Percentiles rank a stretch among this genome's conserved stretches.
These are phyloP conservation scores for Lasioglossum morio DNA, from an alignment of 2,888 invertebrate genomes.

Conservation along the genomic window DNA sequence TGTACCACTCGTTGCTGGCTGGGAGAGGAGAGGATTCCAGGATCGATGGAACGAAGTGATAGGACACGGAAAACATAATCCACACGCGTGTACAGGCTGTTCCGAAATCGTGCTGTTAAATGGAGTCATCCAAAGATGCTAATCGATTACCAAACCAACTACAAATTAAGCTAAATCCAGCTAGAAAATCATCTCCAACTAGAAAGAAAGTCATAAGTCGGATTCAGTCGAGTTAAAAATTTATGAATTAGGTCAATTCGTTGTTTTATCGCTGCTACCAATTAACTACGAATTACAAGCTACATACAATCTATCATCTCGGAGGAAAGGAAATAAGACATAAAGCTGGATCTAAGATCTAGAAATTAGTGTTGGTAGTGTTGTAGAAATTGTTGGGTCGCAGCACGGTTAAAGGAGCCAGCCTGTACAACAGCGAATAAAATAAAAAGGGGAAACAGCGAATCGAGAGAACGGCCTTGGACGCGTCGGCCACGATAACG, in stretches of 20 bases:
- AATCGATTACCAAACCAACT: too few relatives aligned
- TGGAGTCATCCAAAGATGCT: too few relatives aligned
- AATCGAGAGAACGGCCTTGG: constrained; percentile 18
- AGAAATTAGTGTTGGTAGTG: not conserved
- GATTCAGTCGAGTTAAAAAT: too few relatives aligned
- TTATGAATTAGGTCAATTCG: too few relatives aligned
- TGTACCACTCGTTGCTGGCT: constrained; percentile 54
- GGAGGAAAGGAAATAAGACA: not conserved
- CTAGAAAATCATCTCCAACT: not conserved
- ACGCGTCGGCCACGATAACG: constrained; percentile 9
- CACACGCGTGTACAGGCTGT: not conserved
- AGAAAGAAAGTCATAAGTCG: too few relatives aligned
- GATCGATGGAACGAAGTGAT: not conserved
- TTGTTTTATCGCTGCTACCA: not conserved
- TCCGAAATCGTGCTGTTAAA: not conserved
- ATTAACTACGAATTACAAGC: not conserved
- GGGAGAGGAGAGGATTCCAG: not conserved
- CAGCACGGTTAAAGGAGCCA: not conserved
- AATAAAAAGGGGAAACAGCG: not conserved
- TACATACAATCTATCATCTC: not conserved
- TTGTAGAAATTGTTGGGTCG: not conserved
- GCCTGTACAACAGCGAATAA: not conserved
- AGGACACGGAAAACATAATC: constrained; percentile 16
- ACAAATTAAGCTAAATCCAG: not conserved
- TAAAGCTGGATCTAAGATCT: not conserved